Percentiles rank a stretch among this genome's conserved stretches.
Evolutionary conservation across 1,140 invertebrate species (phyloP).

Genomic region (Gryllus bimaculatus): DNA sequence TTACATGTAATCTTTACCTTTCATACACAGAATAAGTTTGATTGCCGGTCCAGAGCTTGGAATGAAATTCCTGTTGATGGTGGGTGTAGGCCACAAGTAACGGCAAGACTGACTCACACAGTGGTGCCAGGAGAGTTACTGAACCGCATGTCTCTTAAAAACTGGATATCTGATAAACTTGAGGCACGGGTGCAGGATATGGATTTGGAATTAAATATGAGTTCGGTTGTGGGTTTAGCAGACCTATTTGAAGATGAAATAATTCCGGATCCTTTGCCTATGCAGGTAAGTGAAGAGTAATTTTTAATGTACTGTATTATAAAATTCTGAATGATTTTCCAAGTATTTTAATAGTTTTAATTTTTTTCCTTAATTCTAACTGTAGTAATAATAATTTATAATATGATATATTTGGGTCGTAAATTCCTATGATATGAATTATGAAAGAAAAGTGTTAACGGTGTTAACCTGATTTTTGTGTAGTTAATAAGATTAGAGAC

Average conservation of each 20-base stretch:
- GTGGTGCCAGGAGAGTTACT: conserved; percentile 33
- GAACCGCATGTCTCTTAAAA: conserved; percentile 52
- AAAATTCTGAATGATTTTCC: neutral
- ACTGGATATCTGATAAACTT: conserved; percentile 42
- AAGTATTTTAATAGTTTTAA: neutral
- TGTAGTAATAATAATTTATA: no score
- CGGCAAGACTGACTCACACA: conserved; percentile 50
- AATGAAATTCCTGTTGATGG: conserved; percentile 45
- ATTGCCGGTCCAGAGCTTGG: conserved; percentile 59
- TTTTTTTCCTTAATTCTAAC: no score
- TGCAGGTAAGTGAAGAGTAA: conserved; percentile 47
- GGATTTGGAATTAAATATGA: conserved; percentile 63
- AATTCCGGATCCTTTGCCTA: conserved; percentile 62
- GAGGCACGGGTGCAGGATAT: conserved; percentile 57
- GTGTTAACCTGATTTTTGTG: no score
- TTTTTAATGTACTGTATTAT: neutral
- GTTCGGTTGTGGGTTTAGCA: conserved; percentile 61
- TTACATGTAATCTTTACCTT: neutral
- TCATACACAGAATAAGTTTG: conserved; percentile 54
- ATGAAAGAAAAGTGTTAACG: no score
- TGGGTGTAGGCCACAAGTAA: conserved; percentile 36
- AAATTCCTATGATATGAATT: no score
- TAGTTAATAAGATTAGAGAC: no score
- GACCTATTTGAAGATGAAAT: conserved; percentile 83
- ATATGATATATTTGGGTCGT: no score